phyloP scores from a whole-genome alignment of 2,888 invertebrate genomes.

The Blera fallax region DNA sequence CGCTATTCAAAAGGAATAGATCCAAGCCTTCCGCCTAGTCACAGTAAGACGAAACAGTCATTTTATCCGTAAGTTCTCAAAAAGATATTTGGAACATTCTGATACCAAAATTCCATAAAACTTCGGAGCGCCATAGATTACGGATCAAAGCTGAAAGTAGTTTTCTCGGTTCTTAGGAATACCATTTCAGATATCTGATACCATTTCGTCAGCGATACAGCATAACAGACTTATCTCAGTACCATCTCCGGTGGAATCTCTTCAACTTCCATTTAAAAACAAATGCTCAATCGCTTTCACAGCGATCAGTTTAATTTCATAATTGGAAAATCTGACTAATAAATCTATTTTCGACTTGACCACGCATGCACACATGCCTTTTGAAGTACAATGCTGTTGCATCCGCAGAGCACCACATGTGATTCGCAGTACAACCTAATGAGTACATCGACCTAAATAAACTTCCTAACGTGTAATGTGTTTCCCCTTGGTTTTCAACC shows the following conservation, averaged over 20 bases:
- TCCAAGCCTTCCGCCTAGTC: too few species aligned
- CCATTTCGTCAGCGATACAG: too few species aligned
- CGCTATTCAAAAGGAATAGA: too few species aligned
- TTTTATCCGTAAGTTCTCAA: too few species aligned
- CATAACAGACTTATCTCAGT: too few species aligned
- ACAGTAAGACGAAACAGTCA: too few species aligned
- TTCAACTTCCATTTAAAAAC: background rate
- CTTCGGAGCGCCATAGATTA: too few species aligned
- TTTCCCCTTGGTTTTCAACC: conserved; percentile 3
- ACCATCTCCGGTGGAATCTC: background rate
- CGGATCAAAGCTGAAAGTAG: too few species aligned
- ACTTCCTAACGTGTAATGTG: conserved; percentile 17
- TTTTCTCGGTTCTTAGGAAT: too few species aligned
- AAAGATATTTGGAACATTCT: too few species aligned
- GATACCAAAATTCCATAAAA: too few species aligned
- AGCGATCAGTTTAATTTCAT: conserved; percentile 13
- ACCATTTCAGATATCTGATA: too few species aligned
- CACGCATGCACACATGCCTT: conserved; percentile 23
- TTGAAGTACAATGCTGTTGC: conserved; percentile 17
- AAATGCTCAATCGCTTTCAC: conserved; percentile 24
- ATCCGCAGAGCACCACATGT: conserved; percentile 26
- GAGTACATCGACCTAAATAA: conserved; percentile 59
- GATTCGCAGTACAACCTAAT: conserved; percentile 55
- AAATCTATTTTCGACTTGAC: conserved; percentile 55
- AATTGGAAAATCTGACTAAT: conserved; percentile 62